phyloP scores from a whole-genome alignment of 37 sponge, comb jelly and placozoan genomes.

The Agelas oroides region DNA sequence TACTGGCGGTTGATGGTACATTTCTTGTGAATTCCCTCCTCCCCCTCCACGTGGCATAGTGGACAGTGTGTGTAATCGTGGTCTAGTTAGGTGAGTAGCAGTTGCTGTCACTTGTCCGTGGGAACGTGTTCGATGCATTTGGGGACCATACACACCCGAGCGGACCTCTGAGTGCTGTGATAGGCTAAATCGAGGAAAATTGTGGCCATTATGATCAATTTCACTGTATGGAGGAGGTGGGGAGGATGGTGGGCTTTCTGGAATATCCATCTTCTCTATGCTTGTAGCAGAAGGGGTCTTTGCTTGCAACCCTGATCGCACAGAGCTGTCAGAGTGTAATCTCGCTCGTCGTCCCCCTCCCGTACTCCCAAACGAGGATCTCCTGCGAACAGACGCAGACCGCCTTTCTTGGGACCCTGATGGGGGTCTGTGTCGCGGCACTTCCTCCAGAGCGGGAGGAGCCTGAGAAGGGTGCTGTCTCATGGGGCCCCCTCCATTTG shows the following conservation, averaged over 20 bases:
- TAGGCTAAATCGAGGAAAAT: constrained; percentile 9
- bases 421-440: constrained; percentile 1
- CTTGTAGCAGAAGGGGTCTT: constrained; percentile 6
- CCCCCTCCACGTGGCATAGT: too few species aligned
- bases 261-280: not conserved
- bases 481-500: not conserved
- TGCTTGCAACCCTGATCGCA: not conserved
- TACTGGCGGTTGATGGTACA: too few species aligned
- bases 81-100: too few species aligned
- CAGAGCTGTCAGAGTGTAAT: constrained; percentile 5
- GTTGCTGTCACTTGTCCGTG: constrained; percentile 18
- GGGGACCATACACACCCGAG: not conserved
- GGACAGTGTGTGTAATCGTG: too few species aligned
- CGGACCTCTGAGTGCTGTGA: constrained; percentile 16
- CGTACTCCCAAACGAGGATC: not conserved
- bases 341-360: not conserved
- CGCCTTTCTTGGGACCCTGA: not conserved
- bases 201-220: not conserved
- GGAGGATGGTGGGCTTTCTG: constrained; percentile 1
- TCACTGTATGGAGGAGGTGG: constrained; percentile 53
- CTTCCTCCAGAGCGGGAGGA: not conserved
- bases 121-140: constrained; percentile 33
- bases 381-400: not conserved
- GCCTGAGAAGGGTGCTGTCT: not conserved
- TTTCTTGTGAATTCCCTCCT: too few species aligned